Conservation (phyloP, 2,797 vertebrate species). For the Anguilla obscura region DNA sequence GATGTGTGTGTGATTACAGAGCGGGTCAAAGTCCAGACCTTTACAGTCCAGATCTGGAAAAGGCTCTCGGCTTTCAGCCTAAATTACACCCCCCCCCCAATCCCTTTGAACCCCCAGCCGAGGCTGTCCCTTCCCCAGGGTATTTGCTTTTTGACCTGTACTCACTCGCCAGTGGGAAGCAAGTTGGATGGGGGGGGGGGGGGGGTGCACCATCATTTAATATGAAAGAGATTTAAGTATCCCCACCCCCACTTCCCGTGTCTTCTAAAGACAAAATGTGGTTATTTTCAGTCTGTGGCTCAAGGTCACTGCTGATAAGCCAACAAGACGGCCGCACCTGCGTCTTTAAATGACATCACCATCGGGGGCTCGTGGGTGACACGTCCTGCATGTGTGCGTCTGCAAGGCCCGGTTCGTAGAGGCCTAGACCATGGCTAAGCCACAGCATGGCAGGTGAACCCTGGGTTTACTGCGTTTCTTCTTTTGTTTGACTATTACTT, state of each 20-base stretch:
- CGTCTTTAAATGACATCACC: not conserved
- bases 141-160: not conserved
- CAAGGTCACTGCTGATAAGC: not conserved
- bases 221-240: not conserved
- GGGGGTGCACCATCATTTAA: too few relatives aligned
- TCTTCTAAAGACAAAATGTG: not conserved
- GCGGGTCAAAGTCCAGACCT: not conserved
- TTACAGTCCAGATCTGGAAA: not conserved
- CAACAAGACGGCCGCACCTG: not conserved
- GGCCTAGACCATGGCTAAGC: not conserved
- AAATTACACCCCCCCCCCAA: not conserved
- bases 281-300: not conserved
- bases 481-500: not conserved
- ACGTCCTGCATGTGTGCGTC: not conserved
- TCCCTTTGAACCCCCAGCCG: not conserved
- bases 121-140: not conserved
- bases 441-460: not conserved
- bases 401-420: not conserved
- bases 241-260: not conserved
- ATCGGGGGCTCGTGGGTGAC: not conserved
- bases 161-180: not conserved
- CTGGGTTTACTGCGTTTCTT: not conserved
- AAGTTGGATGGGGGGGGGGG: not conserved
- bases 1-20: not conserved
- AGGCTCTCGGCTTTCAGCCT: constrained; percentile 14